Evolutionary conservation across 2,888 invertebrate genomes (phyloP), one percentile per base, ranked within the genome.

Genomic region (Allacma fusca): DNA sequence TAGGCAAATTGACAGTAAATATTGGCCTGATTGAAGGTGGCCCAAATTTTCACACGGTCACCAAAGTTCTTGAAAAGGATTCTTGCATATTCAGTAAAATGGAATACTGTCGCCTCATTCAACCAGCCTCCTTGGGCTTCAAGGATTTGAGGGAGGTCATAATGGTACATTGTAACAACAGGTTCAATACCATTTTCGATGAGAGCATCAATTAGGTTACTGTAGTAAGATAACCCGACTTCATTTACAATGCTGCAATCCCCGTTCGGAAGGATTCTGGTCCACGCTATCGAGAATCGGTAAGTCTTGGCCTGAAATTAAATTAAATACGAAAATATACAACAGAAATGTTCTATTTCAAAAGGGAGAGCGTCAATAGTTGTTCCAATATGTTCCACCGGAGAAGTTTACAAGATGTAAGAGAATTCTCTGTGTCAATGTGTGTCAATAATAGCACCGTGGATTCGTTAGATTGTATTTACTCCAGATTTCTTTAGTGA

Each of bases 81-180:
- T 23, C 87, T 84, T 0, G 89, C 88, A 80, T 89, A 90, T 21
- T 88, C 87, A 74, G 86, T 87, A 74, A 88, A 90, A 87, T 89
- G 89, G 50, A 87, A 86, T 0, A 87, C 82, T 34, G 89, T 82
- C 0, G 87, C 69, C 0, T 87, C 86, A 79, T 88, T 89, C 0
- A 86, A 78, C 75, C 88, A 88, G 26, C 82, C 83, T n/a, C 84
- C 84, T 69, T 88, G 88, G 0, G 83, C 85, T 23, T 81, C 79
- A 0, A 81, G 71, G 5, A 88, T 86, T 77, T 88, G 87, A 0
- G 90, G 90, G 57, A 89, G 84, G 83, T 90, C 90, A 88, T 89
- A 90, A 67, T 89, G 89, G 90, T 62, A 89, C 84, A 83, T 90
- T 21, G 78, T 78, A 1, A 83, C 78, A 24, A 82, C 72, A 13